These are phyloP conservation scores for Stercorarius parasiticus DNA, from an alignment of 2,113 vertebrate genomes.

Conservation along the genomic window DNA sequence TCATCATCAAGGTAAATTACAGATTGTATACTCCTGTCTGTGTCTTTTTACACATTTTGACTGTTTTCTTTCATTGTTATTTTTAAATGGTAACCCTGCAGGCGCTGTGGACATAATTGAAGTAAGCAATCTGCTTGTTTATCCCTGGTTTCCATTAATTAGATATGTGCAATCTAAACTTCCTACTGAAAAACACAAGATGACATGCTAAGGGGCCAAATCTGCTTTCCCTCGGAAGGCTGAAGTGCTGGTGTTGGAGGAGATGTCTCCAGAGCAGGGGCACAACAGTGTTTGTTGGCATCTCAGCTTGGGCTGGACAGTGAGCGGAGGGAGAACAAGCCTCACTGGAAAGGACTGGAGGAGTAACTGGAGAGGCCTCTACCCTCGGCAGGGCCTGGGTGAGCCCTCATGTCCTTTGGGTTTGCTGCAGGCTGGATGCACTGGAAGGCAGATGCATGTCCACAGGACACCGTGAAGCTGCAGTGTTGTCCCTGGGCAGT, in stretches of 20 bases:
- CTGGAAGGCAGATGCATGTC: fast-evolving
- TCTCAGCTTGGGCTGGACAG: background rate
- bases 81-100: slow-evolving; percentile 40
- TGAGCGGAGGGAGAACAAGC: fast-evolving
- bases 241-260: background rate
- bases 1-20: background rate
- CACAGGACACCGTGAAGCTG: background rate
- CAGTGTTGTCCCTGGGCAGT: fast-evolving
- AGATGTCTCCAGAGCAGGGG: background rate
- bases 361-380: fast-evolving
- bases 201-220: background rate
- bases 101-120: slow-evolving; percentile 14
- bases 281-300: background rate
- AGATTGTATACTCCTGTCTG: background rate
- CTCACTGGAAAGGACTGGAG: background rate
- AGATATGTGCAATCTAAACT: slow-evolving; percentile 26
- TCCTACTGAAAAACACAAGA: background rate
- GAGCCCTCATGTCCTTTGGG: fast-evolving
- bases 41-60: background rate
- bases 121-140: slow-evolving; percentile 63
- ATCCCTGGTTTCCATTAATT: slow-evolving; percentile 42
- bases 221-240: background rate
- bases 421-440: background rate
- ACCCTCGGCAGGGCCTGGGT: fast-evolving
- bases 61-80: background rate